Evolutionary conservation across 2,797 vertebrate genomes (phyloP), one percentile per base, ranked within the genome.

Genomic region (Columba guinea): DNA sequence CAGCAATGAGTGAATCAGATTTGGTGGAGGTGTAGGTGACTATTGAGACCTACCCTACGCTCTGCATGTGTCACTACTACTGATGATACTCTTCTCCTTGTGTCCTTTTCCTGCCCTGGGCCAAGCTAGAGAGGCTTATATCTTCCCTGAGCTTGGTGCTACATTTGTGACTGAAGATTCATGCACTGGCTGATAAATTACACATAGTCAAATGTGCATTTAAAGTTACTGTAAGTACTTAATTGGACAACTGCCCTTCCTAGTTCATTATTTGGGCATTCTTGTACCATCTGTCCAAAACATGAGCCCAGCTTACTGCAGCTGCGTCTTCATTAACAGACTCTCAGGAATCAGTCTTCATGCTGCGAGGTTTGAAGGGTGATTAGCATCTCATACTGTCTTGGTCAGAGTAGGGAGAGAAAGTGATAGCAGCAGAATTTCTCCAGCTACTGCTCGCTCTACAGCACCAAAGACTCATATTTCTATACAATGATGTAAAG

Each of bases 191-290:
- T 83, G 86, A 87, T 49, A 80, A 94, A 94, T 87, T 74, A 52
- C 52, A 87, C 44, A 0, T 0, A 82, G 63, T 76, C 55, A 84
- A 79, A 95, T 60, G 63, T 37, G 22, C 80, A 34, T 76, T 87
- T 92, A 60, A 84, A 95, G 70, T 92, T 95, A 69, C 74, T 74
- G 87, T 67, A 90, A 90, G 52, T 56, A 73, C 48, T 94, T 93
- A 64, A 28, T 95, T 92, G 88, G 92, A 85, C 70, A 95, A 77
- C 44, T 83, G 81, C 89, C 86, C 89, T 94, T 93, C 67, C 86
- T 51, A 80, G 63, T 77, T 87, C 74, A 87, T 90, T 95, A 87
- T 93, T 19, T 94, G 86, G 92, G 86, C 51, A 85, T 81, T 76
- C 70, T 89, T 12, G 2, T 70, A 90, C 93, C 93, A 93, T 87